phyloP scores from a whole-genome alignment of 2,888 invertebrate species.

The Falcaria lacertinaria region DNA sequence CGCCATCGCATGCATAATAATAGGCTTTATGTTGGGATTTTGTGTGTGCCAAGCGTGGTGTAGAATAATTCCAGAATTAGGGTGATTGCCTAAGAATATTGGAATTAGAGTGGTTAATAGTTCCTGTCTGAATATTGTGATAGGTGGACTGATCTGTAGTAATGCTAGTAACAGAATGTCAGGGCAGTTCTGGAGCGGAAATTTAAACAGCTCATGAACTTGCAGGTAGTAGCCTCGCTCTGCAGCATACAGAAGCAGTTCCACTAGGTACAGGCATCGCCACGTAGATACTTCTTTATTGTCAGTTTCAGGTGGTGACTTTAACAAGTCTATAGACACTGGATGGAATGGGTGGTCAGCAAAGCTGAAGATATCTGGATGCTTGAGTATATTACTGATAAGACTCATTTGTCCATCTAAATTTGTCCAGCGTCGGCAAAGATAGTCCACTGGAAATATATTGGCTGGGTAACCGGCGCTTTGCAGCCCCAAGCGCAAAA shows the following conservation, averaged over 20 bases:
- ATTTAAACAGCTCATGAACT: slow-evolving; percentile 93
- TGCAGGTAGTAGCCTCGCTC: slow-evolving; percentile 91
- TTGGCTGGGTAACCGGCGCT: slow-evolving; percentile 85
- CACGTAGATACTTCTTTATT: slow-evolving; percentile 96
- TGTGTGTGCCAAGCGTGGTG: slow-evolving; percentile 97
- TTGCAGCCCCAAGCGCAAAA: slow-evolving; percentile 89
- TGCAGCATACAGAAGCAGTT: slow-evolving; percentile 90
- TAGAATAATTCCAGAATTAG: slow-evolving; percentile 96
- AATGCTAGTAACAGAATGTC: slow-evolving; percentile 95
- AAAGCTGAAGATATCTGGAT: slow-evolving; percentile 96
- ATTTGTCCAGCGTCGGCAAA: slow-evolving; percentile 96
- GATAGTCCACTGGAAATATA: slow-evolving; percentile 91
- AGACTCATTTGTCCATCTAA: slow-evolving; percentile 95
- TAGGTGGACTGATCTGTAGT: slow-evolving; percentile 90
- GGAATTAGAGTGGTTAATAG: slow-evolving; percentile 93
- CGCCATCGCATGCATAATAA: slow-evolving; percentile 97
- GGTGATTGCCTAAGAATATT: slow-evolving; percentile 96
- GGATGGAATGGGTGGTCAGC: slow-evolving; percentile 94
- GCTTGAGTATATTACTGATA: slow-evolving; percentile 91
- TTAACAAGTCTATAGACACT: slow-evolving; percentile 92
- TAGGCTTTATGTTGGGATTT: slow-evolving; percentile 85
- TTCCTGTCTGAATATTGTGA: slow-evolving; percentile 90
- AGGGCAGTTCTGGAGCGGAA: slow-evolving; percentile 95
- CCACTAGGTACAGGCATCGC: slow-evolving; percentile 95
- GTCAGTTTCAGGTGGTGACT: slow-evolving; percentile 96